These are phyloP conservation scores for Chymomyza caudatula DNA, from an alignment of 2,888 invertebrate species.

Conservation along the genomic window DNA sequence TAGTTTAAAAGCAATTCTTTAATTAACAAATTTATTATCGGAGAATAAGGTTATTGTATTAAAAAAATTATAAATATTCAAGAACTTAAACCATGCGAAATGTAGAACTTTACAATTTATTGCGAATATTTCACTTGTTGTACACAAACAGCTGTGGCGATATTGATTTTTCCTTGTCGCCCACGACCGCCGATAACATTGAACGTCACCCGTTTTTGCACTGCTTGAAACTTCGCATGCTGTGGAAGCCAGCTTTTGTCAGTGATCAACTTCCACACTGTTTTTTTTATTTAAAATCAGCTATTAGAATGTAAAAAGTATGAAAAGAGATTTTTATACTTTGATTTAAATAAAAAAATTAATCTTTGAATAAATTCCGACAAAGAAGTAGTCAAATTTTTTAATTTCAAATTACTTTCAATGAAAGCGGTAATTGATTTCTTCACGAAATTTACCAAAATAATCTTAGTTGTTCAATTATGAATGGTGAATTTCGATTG, in stretches of 20 bases:
- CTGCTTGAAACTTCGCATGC: neutral
- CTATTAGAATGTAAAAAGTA: no score
- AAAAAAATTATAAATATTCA: neutral
- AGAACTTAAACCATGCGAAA: neutral
- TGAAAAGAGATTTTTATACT: no score
- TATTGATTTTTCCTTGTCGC: slow-evolving; percentile 54
- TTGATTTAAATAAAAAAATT: no score
- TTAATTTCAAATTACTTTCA: no score
- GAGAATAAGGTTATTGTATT: neutral
- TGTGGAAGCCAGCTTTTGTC: neutral
- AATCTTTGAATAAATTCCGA: no score
- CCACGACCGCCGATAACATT: neutral
- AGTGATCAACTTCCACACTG: no score
- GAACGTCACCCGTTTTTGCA: neutral
- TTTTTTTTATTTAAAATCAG: no score
- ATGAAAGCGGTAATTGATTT: no score
- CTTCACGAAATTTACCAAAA: no score
- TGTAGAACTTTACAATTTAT: slow-evolving; percentile 19
- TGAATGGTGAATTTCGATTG: no score
- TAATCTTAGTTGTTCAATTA: no score
- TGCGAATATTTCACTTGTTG: slow-evolving; percentile 59
- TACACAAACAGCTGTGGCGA: slow-evolving; percentile 59
- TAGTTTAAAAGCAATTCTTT: neutral
- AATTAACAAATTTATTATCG: neutral
- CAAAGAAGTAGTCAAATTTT: no score